Base-by-base conservation (phyloP, 2,797 vertebrate species). In the Tangara arthus region DNA sequence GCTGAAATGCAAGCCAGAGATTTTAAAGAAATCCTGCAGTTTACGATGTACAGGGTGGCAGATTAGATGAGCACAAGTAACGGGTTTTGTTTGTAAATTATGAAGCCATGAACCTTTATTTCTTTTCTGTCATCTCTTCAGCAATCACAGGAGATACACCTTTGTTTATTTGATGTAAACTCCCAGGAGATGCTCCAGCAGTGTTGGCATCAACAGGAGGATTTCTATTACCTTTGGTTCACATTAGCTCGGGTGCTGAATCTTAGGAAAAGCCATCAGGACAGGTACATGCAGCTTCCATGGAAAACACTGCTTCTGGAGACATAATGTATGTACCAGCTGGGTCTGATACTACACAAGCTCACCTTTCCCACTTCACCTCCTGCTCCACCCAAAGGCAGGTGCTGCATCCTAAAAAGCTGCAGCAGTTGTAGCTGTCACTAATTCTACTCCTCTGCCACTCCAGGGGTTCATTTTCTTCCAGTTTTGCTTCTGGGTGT, bases 141-240 rank as follows among this genome's bases (percentile, higher is more conserved):
- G 37, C 0, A 4, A 8, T n/a, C 6, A 20, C 32, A 83, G 34
- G 11, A 81, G 19, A 41, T 19, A 11, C 8, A 12, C 21, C 37
- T 24, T 19, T 4, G 1, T 11, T 61, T 69, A 30, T 34, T 18
- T 1, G 0, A 6, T 20, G 37, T 28, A 42, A 84, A 35, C 2
- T 35, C n/a, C 24, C 11, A 61, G 52, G 15, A 72, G 12, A 20
- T 5, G 10, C 24, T 71, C 28, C 46, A 64, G 24, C 19, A 57
- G 3, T n/a, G 41, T 6, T 64, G 47, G 26, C 44, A 44, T 56
- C 47, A 76, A 8, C 9, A 41, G 49, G 22, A 78, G 15, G 32
- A 34, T 49, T 90, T 76, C 73, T 19, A 17, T 16, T 52, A 41
- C 22, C 53, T 53, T 66, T 66, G 60, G 18, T 69, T 35, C 24